These are phyloP conservation scores for Eupelmus urozonus DNA, from an alignment of 2,888 invertebrate species.

Conservation along the genomic window DNA sequence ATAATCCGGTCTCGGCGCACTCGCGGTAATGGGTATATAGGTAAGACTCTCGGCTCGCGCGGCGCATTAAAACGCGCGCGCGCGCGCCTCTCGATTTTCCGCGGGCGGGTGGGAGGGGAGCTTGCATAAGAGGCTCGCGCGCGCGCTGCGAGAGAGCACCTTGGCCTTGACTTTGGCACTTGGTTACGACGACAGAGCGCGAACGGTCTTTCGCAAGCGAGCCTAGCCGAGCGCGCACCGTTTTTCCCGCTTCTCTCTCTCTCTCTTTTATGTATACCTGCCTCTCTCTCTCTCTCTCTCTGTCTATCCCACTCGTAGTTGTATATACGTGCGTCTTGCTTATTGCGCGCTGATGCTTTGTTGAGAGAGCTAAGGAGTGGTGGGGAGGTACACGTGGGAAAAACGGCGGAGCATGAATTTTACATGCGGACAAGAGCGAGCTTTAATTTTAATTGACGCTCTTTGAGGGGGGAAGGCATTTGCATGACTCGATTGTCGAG, in stretches of 20 bases:
- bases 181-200: slow-evolving; percentile 74
- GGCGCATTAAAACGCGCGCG: slow-evolving; percentile 20
- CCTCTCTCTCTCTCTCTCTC: not conserved
- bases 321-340: too few relatives aligned
- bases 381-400: not conserved
- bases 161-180: slow-evolving; percentile 76
- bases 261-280: not conserved
- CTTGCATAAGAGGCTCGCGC: slow-evolving; percentile 39
- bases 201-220: slow-evolving; percentile 65
- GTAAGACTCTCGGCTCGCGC: not conserved
- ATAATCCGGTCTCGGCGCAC: not conserved
- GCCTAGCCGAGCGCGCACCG: too few relatives aligned
- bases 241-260: slow-evolving; percentile 20
- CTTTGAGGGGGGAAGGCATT: too few relatives aligned
- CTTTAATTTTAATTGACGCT: too few relatives aligned
- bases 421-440: too few relatives aligned
- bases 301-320: too few relatives aligned
- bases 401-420: not conserved
- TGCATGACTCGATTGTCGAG: too few relatives aligned
- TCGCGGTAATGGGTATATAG: not conserved
- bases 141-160: slow-evolving; percentile 55
- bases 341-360: too few relatives aligned
- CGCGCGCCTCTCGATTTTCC: not conserved
- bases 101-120: not conserved
- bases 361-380: not conserved